Percentiles rank a stretch among this genome's conserved stretches.
Evolutionary conservation across 1,140 invertebrate species (phyloP).

Genomic region (Drosophila athabasca): DNA sequence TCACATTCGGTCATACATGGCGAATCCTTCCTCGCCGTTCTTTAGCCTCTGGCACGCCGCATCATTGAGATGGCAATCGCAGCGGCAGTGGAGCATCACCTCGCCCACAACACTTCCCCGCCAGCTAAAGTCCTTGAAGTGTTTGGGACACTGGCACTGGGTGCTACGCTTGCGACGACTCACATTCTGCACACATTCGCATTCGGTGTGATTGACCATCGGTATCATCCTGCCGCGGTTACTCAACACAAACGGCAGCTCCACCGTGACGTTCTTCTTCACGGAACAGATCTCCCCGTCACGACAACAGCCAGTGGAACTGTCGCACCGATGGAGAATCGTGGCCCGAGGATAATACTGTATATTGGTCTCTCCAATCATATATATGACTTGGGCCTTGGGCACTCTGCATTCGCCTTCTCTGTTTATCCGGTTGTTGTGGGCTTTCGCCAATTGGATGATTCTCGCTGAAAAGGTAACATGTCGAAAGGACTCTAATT

Average conservation of each 20-base stretch:
- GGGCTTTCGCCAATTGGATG: conserved; percentile 2
- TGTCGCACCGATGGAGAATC: conserved; percentile 89
- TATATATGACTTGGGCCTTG: conserved; percentile 47
- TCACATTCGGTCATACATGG: conserved; percentile 71
- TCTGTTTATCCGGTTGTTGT: conserved; percentile 16
- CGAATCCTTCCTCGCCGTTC: conserved; percentile 75
- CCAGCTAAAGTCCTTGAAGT: conserved; percentile 66
- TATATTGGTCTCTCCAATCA: conserved; percentile 84
- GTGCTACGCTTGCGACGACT: conserved; percentile 63
- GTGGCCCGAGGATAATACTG: conserved; percentile 89
- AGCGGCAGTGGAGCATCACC: conserved; percentile 45
- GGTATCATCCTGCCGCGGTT: conserved; percentile 10
- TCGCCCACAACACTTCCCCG: not conserved
- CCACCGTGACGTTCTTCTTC: conserved; percentile 53
- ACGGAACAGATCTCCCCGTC: conserved; percentile 86
- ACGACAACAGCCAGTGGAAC: conserved; percentile 89
- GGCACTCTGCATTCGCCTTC: conserved; percentile 44
- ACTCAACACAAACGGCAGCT: conserved; percentile 48
- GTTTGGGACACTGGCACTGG: conserved; percentile 64
- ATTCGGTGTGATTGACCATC: conserved; percentile 73
- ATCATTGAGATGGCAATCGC: conserved; percentile 71
- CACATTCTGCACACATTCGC: conserved; percentile 53
- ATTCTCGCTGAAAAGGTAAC: conserved; percentile 14
- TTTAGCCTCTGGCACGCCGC: conserved; percentile 69
- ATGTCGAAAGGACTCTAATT: too few relatives aligned